Evolutionary conservation across 2,797 vertebrate genomes (phyloP).

Genomic region (Pelochelys cantorii): DNA sequence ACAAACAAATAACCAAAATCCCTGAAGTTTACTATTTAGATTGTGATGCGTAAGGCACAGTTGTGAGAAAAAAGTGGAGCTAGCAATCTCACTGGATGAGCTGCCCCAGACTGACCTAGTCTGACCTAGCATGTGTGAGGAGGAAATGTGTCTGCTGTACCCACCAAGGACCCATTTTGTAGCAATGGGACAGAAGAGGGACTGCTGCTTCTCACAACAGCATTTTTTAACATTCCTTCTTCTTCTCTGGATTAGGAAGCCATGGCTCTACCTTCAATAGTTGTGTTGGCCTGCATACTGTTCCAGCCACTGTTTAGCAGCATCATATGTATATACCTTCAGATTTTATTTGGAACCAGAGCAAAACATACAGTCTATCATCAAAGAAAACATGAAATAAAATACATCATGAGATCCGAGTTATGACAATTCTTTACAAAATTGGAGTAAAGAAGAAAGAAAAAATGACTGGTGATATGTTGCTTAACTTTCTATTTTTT

Average conservation of each 20-base stretch:
- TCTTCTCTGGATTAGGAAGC: neutral
- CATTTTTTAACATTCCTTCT: neutral
- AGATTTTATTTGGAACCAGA: neutral
- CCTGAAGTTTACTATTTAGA: conserved; percentile 27
- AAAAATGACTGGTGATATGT: neutral
- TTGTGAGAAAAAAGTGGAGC: conserved; percentile 39
- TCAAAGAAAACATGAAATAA: neutral
- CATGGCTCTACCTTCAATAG: neutral
- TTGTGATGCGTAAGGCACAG: conserved; percentile 13
- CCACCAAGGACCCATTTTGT: conserved; percentile 52
- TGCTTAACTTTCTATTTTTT: neutral
- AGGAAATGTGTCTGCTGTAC: conserved; percentile 51
- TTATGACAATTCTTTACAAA: neutral
- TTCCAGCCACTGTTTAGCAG: neutral
- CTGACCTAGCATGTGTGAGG: conserved; percentile 53
- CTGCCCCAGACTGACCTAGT: conserved; percentile 52
- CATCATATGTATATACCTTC: neutral
- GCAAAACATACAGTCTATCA: neutral
- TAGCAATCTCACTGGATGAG: conserved; percentile 42
- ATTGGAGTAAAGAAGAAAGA: neutral
- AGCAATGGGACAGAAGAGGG: neutral
- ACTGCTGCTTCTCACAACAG: conserved; percentile 26
- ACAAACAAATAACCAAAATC: conserved; percentile 34
- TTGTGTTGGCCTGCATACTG: neutral
- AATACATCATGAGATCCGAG: neutral